These are phyloP conservation scores for Agrotis clavis DNA, from an alignment of 2,888 invertebrate species.

Conservation along the genomic window DNA sequence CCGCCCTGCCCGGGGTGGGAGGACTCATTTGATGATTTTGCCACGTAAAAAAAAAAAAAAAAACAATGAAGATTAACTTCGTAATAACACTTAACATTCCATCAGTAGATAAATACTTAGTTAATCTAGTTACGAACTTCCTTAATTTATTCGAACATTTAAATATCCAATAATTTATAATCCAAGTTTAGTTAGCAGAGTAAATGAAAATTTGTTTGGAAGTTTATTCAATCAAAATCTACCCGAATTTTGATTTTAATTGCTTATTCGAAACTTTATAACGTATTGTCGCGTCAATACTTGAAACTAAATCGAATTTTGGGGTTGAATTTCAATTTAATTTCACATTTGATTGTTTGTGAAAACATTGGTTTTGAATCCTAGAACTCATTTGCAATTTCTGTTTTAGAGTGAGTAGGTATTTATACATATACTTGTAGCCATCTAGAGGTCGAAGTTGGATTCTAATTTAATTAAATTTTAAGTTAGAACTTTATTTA, in stretches of 20 bases:
- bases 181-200: constrained; percentile 68
- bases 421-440: too few species aligned
- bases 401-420: too few species aligned
- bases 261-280: constrained; percentile 71
- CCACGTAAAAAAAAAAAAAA: too few species aligned
- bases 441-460: too few species aligned
- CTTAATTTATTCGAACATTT: constrained; percentile 74
- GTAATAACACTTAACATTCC: constrained; percentile 28
- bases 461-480: too few species aligned
- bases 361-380: constrained; percentile 26
- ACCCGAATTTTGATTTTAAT: constrained; percentile 72
- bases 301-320: constrained; percentile 65
- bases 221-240: constrained; percentile 75
- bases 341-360: constrained; percentile 48
- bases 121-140: constrained; percentile 64
- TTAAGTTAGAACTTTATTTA: too few species aligned
- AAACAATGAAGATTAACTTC: constrained; percentile 47
- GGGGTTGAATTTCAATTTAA: constrained; percentile 61
- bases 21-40: too few species aligned
- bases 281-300: constrained; percentile 59
- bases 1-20: too few species aligned
- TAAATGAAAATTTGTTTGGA: constrained; percentile 76
- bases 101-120: constrained; percentile 49
- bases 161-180: constrained; percentile 68
- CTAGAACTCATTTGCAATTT: constrained; percentile 2